These are phyloP conservation scores for Idaea biselata DNA, from an alignment of 2,888 invertebrate genomes.

Conservation along the genomic window DNA sequence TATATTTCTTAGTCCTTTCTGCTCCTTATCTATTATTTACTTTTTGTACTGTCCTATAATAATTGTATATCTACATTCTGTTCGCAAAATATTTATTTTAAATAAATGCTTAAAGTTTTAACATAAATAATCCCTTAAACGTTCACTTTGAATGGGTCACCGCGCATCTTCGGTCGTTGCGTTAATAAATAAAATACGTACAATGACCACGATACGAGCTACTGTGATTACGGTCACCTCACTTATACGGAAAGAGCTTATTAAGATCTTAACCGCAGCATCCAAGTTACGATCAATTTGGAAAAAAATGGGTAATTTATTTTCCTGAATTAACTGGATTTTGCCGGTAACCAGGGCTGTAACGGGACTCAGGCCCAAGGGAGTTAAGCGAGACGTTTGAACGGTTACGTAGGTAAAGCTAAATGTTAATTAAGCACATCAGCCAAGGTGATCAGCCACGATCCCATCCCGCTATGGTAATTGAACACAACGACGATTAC, in stretches of 20 bases:
- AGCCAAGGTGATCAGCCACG: slow-evolving; percentile 59
- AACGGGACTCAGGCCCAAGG: slow-evolving; percentile 55
- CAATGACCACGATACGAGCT: slow-evolving; percentile 15
- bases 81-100: too few relatives aligned
- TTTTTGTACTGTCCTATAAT: too few relatives aligned
- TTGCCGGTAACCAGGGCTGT: slow-evolving; percentile 58
- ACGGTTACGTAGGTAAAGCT: slow-evolving; percentile 64
- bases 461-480: slow-evolving; percentile 46
- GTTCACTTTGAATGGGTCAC: neutral
- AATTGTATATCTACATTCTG: too few relatives aligned
- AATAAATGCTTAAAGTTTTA: too few relatives aligned
- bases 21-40: too few relatives aligned
- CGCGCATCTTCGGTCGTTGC: slow-evolving; percentile 8
- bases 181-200: neutral
- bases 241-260: slow-evolving; percentile 33
- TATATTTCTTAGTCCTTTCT: too few relatives aligned
- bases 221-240: slow-evolving; percentile 28
- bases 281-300: slow-evolving; percentile 39
- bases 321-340: slow-evolving; percentile 52
- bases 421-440: slow-evolving; percentile 75
- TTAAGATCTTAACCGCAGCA: slow-evolving; percentile 36
- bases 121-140: neutral
- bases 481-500: slow-evolving; percentile 53
- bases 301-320: slow-evolving; percentile 47
- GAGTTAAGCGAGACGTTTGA: slow-evolving; percentile 46